These are phyloP conservation scores for Macquaria ambigua DNA, from an alignment of 2,113 vertebrate species.

Conservation along the genomic window DNA sequence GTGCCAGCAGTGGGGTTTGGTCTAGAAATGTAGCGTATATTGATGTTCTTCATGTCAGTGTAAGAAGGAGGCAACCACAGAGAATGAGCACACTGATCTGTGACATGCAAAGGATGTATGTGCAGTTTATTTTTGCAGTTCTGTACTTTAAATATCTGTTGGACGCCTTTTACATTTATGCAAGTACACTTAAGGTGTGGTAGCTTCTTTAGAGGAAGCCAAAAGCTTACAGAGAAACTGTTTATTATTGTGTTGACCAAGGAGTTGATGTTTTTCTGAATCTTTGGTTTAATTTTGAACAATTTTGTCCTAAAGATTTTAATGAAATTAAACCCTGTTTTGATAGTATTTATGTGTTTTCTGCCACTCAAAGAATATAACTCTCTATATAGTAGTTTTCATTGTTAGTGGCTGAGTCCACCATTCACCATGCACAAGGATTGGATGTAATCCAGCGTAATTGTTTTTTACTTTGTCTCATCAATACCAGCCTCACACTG, in stretches of 20 bases:
- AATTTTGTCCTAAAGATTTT: no score
- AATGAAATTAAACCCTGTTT: background rate
- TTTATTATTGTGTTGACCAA: background rate
- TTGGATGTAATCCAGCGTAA: background rate
- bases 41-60: no score
- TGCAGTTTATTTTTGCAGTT: background rate
- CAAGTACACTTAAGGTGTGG: background rate
- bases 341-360: background rate
- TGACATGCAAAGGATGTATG: background rate
- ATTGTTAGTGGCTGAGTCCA: background rate
- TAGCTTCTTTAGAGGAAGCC: background rate
- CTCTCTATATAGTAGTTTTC: background rate
- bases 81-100: background rate
- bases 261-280: background rate
- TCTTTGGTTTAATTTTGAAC: background rate
- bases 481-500: background rate
- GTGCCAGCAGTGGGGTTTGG: background rate
- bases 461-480: background rate
- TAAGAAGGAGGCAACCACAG: background rate
- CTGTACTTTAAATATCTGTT: background rate
- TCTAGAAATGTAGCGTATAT: background rate
- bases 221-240: background rate
- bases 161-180: background rate
- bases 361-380: background rate
- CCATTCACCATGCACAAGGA: background rate